These are phyloP conservation scores for Hypomecis atomaria DNA, from an alignment of 2,888 invertebrate species.

Conservation along the genomic window DNA sequence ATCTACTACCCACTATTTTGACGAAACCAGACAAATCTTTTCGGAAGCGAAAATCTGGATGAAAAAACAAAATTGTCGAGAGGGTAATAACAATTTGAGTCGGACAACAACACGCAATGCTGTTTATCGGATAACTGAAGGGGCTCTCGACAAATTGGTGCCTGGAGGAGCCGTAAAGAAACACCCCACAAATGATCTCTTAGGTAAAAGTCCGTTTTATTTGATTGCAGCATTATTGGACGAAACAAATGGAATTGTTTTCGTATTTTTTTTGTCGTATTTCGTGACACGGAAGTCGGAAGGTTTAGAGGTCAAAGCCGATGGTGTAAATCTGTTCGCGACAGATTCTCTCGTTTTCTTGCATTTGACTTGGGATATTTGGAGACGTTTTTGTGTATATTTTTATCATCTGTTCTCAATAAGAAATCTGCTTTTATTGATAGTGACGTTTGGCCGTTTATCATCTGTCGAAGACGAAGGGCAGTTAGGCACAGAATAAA, in stretches of 20 bases:
- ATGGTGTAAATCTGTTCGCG: neutral
- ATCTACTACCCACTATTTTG: constrained; percentile 1
- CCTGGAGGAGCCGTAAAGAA: constrained; percentile 35
- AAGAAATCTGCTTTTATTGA: no score
- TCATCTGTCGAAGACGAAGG: no score
- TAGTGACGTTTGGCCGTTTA: no score
- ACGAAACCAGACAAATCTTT: constrained; percentile 18
- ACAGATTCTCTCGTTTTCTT: neutral
- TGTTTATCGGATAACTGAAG: constrained; percentile 46
- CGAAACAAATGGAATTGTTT: constrained; percentile 14
- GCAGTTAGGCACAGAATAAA: no score
- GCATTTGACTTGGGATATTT: neutral
- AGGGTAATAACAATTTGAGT: constrained; percentile 41
- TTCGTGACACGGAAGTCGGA: neutral
- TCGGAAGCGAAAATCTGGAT: constrained; percentile 21
- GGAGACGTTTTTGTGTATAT: no score
- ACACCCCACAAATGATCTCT: constrained; percentile 33
- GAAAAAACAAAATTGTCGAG: constrained; percentile 44
- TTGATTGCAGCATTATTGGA: constrained; percentile 26
- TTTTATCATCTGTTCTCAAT: no score
- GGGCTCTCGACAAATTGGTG: constrained; percentile 42
- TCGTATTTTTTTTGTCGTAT: constrained; percentile 3
- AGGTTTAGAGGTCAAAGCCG: neutral
- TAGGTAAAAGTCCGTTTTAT: constrained; percentile 31
- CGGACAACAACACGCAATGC: constrained; percentile 43